Evolutionary conservation across 2,797 vertebrate species (phyloP).

Genomic region (Capromys pilorides): DNA sequence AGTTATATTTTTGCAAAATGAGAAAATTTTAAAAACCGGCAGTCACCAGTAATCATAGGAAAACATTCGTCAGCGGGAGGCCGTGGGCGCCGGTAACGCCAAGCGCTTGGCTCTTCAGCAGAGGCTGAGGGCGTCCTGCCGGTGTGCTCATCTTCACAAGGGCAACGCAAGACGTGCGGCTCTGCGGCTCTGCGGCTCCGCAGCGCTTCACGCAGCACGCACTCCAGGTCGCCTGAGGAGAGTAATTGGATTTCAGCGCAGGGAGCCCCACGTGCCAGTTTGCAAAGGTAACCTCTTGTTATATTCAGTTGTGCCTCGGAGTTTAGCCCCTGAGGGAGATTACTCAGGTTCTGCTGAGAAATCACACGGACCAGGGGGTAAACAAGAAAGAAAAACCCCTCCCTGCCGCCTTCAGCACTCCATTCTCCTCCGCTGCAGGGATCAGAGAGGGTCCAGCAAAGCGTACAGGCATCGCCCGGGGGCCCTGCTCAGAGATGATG

Average conservation of each 20-base stretch:
- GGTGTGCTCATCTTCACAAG: constrained; percentile 54
- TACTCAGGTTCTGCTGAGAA: constrained; percentile 31
- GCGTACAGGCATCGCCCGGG: not conserved
- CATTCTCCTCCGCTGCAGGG: not conserved
- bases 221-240: constrained; percentile 41
- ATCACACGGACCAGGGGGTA: not conserved
- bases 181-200: not conserved
- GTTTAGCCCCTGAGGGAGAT: constrained; percentile 56
- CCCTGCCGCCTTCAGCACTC: not conserved
- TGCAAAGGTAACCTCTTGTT: constrained; percentile 58
- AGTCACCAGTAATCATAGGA: not conserved
- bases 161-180: not conserved
- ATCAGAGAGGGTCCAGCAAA: not conserved
- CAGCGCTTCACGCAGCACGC: not conserved
- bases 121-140: constrained; percentile 26
- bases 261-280: constrained; percentile 62
- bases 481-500: not conserved
- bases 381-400: not conserved
- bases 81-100: not conserved
- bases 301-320: constrained; percentile 35
- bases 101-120: constrained; percentile 51
- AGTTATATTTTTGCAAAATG: constrained; percentile 15
- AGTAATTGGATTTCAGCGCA: constrained; percentile 75
- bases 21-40: not conserved
- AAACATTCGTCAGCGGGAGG: constrained; percentile 2